phyloP scores from a whole-genome alignment of 2,888 invertebrate species.

The Scaptomyza flava region DNA sequence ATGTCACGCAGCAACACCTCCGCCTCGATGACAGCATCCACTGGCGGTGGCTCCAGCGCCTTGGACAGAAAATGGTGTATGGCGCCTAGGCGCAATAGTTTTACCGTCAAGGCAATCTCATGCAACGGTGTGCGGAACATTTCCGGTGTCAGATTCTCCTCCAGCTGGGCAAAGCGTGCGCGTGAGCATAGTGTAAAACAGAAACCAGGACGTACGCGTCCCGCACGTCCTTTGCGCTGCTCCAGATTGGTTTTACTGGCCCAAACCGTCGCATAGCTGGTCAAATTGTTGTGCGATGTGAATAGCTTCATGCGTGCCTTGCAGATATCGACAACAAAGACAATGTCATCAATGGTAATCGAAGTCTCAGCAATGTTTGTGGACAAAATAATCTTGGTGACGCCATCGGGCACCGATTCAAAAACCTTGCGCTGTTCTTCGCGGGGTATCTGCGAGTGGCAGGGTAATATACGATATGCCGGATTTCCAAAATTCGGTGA shows the following conservation, averaged over 20 bases:
- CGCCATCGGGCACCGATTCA: slow-evolving; percentile 91
- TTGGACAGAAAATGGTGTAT: slow-evolving; percentile 98
- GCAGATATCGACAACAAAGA: slow-evolving; percentile 98
- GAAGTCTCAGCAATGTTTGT: slow-evolving; percentile 99
- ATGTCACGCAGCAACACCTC: slow-evolving; percentile 93
- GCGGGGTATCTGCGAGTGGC: slow-evolving; percentile 98
- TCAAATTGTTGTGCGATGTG: slow-evolving; percentile 99
- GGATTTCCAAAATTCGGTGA: slow-evolving; percentile 89
- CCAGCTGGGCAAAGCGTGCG: slow-evolving; percentile 89
- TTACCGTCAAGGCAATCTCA: slow-evolving; percentile 96
- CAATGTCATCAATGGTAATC: slow-evolving; percentile 99
- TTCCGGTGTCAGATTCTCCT: slow-evolving; percentile 97
- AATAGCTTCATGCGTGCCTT: slow-evolving; percentile 99
- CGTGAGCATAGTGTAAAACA: slow-evolving; percentile 96
- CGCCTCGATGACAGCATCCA: slow-evolving; percentile 99
- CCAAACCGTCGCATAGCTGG: slow-evolving; percentile 98
- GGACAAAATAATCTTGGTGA: slow-evolving; percentile 97
- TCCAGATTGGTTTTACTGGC: slow-evolving; percentile 97
- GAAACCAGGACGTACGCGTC: slow-evolving; percentile 96
- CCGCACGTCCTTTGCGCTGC: slow-evolving; percentile 95
- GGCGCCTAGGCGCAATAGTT: slow-evolving; percentile 93
- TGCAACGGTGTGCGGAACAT: slow-evolving; percentile 99
- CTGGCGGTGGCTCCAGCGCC: slow-evolving; percentile 97
- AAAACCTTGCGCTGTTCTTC: slow-evolving; percentile 98
- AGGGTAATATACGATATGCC: slow-evolving; percentile 92